phyloP scores from a whole-genome alignment of 2,113 vertebrate species.

The Pedionomus torquatus region DNA sequence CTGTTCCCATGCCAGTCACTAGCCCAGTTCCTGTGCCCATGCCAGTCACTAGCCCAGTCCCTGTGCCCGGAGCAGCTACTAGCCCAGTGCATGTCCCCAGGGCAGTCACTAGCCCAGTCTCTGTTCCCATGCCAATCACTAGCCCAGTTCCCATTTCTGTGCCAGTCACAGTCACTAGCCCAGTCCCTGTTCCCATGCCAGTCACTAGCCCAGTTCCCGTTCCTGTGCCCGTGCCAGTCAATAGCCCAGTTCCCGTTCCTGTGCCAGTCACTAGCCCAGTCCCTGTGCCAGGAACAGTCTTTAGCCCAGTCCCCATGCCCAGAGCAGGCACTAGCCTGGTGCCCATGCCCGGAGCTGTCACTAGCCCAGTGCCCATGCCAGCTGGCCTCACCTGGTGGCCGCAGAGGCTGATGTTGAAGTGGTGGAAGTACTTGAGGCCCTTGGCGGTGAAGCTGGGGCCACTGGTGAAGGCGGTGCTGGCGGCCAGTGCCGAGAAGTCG shows the following conservation, averaged over 20 bases:
- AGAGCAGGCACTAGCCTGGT: neutral
- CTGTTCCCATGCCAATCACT: no score
- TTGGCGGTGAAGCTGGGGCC: slow-evolving; percentile 88
- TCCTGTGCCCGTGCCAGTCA: neutral
- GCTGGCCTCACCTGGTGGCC: slow-evolving; percentile 82
- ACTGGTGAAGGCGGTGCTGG: slow-evolving; percentile 71
- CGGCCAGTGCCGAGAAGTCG: slow-evolving; percentile 82
- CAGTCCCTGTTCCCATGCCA: no score
- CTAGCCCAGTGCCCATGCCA: neutral
- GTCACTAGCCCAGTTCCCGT: no score
- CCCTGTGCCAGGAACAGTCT: no score
- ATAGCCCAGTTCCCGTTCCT: neutral
- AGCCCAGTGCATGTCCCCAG: neutral
- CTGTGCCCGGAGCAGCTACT: neutral
- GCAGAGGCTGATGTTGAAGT: slow-evolving; percentile 87
- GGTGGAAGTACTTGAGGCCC: slow-evolving; percentile 88
- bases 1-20: neutral
- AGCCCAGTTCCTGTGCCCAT: neutral
- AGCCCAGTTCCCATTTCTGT: no score
- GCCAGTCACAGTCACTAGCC: no score
- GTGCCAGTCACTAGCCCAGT: neutral
- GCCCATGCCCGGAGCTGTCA: no score
- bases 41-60: neutral
- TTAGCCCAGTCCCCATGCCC: no score
- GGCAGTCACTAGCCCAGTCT: neutral